Evolutionary conservation across 2,797 vertebrate species (phyloP), one percentile per base, ranked within the genome.

Genomic region (Loriculus beryllinus): DNA sequence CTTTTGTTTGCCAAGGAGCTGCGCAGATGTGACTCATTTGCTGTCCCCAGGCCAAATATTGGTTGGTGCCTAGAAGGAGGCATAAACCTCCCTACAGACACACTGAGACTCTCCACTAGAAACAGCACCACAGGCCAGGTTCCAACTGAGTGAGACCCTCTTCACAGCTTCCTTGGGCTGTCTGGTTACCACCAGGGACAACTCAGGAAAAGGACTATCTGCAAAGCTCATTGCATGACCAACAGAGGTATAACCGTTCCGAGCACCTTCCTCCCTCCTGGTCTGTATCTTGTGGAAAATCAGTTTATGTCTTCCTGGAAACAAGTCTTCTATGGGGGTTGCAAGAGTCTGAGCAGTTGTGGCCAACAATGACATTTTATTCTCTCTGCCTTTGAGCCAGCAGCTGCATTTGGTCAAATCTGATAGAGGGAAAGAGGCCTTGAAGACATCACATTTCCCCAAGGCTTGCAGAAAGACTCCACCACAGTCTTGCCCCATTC

Each of bases 51-150:
- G 86, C 84, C 84, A 94, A 90, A 67, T 47, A 56, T 39, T 92
- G 64, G 82, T 85, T 86, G 91, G 60, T 95, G 89, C 88, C 71
- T 95, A 88, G 92, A 94, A 97, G 91, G 75, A 96, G 57, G 37
- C 48, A 92, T 49, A 86, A 87, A 45, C 54, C 43, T 94, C 54
- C 18, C 26, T 69, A 6, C 43, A 81, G 59, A 26, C 51, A 51
- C 35, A 16, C 10, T 40, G 62, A 48, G 43, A 35, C 5, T 62
- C 69, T 75, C 16, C 26, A 10, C 45, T 11, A 81, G 67, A 52
- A 78, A 21, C 47, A 78, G 42, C 51, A 69, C 47, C 39, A 14
- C 1, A 40, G 28, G 43, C 35, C 84, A 86, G 21, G 40, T 29
- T 92, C 60, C 72, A 82, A 45, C 56, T 57, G 64, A 80, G 26